Evolutionary conservation across 2,113 vertebrate genomes (phyloP).

Genomic region (Crotalus viridis): DNA sequence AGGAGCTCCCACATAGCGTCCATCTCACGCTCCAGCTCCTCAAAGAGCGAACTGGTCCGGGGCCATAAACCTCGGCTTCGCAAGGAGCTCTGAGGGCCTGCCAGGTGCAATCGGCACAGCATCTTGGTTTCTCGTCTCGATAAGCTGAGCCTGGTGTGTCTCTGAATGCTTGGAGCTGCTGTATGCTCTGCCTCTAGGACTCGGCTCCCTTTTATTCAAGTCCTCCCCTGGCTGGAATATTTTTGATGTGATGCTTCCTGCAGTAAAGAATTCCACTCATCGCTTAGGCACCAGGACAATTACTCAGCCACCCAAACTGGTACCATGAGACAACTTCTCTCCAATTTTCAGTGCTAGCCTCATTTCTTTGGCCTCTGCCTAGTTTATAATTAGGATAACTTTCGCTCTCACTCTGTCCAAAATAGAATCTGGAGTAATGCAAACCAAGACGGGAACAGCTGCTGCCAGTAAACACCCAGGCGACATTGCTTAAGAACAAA

Average conservation of each 20-base stretch:
- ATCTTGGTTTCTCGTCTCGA: not conserved
- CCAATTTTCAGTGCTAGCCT: not conserved
- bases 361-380: not conserved
- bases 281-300: not conserved
- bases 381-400: not conserved
- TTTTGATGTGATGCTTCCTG: not conserved
- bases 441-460: not conserved
- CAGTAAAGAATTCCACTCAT: not conserved
- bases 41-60: not conserved
- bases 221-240: not conserved
- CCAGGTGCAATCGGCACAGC: constrained; percentile 13
- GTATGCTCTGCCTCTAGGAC: not conserved
- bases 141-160: not conserved
- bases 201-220: not conserved
- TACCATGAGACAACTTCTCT: not conserved
- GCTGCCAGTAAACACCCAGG: not conserved
- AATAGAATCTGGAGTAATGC: not conserved
- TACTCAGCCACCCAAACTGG: not conserved
- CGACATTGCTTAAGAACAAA: not conserved
- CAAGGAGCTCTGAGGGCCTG: not conserved
- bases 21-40: constrained; percentile 12
- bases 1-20: constrained; percentile 1
- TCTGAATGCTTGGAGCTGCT: not conserved
- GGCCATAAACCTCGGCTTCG: constrained; percentile 9
- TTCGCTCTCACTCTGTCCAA: not conserved